Evolutionary conservation across 2,113 vertebrate species (phyloP).

Genomic region (Okapia johnstoni): DNA sequence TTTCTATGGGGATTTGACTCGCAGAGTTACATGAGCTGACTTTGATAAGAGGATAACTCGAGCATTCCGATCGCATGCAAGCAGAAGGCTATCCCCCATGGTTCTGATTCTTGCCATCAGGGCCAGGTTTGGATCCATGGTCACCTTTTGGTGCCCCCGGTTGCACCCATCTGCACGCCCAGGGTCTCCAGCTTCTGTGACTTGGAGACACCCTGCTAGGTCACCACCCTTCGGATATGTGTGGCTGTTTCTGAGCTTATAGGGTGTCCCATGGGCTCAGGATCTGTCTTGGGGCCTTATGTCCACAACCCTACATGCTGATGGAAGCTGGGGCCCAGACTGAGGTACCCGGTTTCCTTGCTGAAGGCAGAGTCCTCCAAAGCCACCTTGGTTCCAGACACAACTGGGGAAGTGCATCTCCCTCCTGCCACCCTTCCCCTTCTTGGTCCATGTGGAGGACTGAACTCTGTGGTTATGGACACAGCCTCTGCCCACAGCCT

Average conservation of each 20-base stretch:
- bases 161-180: not conserved
- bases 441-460: not conserved
- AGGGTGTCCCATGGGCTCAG: not conserved
- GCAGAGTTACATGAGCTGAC: rapidly evolving
- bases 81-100: not conserved
- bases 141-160: rapidly evolving
- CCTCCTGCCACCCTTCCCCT: not conserved
- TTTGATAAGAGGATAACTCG: not conserved
- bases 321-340: not conserved
- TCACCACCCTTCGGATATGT: too few species aligned
- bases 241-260: not conserved
- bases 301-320: rapidly evolving
- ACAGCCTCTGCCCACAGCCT: not conserved
- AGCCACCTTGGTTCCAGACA: not conserved
- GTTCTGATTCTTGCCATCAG: not conserved
- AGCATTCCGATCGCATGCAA: not conserved
- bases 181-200: not conserved
- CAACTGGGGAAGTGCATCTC: not conserved
- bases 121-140: too few species aligned
- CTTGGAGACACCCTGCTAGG: too few species aligned
- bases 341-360: rapidly evolving
- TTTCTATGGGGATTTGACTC: not conserved
- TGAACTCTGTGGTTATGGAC: not conserved
- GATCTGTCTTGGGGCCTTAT: not conserved
- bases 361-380: not conserved